Percentiles rank a stretch among this genome's conserved stretches.
Evolutionary conservation across 2,797 vertebrate species (phyloP).

Genomic region (Anomalospiza imberbis): DNA sequence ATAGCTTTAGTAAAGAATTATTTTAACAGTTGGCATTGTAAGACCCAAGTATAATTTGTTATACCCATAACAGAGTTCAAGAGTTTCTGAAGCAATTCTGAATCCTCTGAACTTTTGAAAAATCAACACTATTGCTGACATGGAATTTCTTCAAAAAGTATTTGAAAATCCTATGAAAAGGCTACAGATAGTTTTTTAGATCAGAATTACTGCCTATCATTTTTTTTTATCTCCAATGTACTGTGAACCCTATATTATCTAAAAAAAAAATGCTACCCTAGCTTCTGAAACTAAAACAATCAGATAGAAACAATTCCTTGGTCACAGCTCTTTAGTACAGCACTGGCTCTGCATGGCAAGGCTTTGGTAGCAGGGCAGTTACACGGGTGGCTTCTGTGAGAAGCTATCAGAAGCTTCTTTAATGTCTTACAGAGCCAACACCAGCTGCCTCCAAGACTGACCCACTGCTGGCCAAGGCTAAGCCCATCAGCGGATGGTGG

Average conservation of each 20-base stretch:
- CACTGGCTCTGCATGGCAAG: background rate
- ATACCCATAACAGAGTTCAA: background rate
- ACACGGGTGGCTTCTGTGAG: background rate
- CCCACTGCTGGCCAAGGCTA: background rate
- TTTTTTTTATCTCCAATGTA: background rate
- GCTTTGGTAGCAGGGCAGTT: background rate
- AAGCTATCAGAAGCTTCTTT: background rate
- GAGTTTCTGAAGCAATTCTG: background rate
- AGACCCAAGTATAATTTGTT: background rate
- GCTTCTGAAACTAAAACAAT: background rate
- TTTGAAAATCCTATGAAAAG: background rate
- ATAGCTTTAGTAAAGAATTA: background rate
- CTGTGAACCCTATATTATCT: background rate
- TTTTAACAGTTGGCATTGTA: background rate
- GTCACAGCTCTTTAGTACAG: background rate
- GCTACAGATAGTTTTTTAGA: background rate
- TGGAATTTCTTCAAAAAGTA: background rate
- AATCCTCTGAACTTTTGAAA: background rate
- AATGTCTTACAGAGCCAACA: background rate
- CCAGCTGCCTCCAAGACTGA: background rate
- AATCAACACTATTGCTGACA: background rate
- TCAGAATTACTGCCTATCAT: background rate
- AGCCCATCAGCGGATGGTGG: background rate
- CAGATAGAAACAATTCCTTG: background rate
- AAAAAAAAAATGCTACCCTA: background rate